A percentile compares a stretch with the other conserved stretches of the same genome.
Evolutionary conservation across 2,888 invertebrate genomes (phyloP).

Genomic region (Choristoneura rosaceana): DNA sequence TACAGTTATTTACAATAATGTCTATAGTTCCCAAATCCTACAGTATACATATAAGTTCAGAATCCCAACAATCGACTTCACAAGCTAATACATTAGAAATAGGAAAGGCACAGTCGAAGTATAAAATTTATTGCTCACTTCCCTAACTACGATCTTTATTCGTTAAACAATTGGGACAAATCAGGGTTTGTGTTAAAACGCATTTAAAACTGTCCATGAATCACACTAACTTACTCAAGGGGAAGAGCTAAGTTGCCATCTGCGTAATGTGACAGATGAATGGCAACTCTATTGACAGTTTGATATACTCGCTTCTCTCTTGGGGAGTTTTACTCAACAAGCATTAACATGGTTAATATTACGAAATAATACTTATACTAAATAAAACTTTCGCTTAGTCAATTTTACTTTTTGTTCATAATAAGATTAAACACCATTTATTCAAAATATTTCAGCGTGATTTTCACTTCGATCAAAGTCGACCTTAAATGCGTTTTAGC

Average conservation of each 20-base stretch:
- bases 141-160: slow-evolving; percentile 67
- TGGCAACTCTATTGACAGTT: slow-evolving; percentile 3
- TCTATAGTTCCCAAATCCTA: slow-evolving; percentile 60
- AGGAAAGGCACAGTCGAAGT: slow-evolving; percentile 86
- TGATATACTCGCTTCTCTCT: neutral
- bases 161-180: slow-evolving; percentile 12
- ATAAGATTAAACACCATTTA: neutral
- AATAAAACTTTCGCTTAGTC: neutral
- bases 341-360: neutral
- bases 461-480: neutral
- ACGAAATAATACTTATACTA: neutral
- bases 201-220: slow-evolving; percentile 13
- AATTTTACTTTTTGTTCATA: neutral
- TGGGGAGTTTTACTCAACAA: neutral
- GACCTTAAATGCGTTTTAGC: slow-evolving; percentile 25
- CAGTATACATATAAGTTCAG: slow-evolving; percentile 76
- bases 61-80: slow-evolving; percentile 73
- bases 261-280: neutral
- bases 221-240: neutral
- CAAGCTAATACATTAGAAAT: slow-evolving; percentile 84
- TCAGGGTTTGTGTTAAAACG: slow-evolving; percentile 12
- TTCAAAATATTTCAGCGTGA: neutral
- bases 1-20: slow-evolving; percentile 30
- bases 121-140: slow-evolving; percentile 85
- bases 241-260: neutral